Base-by-base conservation (phyloP, 2,888 invertebrate species). In the Thysanoteuthis rhombus region DNA sequence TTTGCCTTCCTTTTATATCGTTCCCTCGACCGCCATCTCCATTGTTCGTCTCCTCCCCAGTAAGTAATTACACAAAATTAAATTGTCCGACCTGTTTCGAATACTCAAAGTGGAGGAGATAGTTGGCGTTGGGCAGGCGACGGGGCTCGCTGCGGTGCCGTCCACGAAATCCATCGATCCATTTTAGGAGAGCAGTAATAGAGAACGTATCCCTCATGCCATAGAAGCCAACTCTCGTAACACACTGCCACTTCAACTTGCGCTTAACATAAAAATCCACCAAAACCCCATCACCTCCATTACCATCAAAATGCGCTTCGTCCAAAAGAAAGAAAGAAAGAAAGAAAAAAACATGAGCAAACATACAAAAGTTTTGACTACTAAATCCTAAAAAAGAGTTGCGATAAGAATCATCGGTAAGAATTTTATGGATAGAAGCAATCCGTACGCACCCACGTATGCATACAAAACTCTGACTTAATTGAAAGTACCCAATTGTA, bases 61-160 rank as follows among this genome's bases (percentile, higher is more conserved):
- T 75, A 75, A 75, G 75, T 75, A 75, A n/a, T 75, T 75, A 75
- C 75, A 75, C 75, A 75, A 75, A 75, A 75, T 75, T 75, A 75
- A 75, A 75, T 75, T 75, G 75, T 75, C 75, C 75, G 75, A 75
- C 75, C 75, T 75, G 75, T 75, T 75, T 75, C n/a, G 75, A 75
- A 75, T 75, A 75, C n/a, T 75, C 75, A 36, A 8, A 75, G 36
- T 5, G 75, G n/a, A 10, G 75, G n/a, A 6, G 75, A 16, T n/a
- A 75, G 16, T 2, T 75, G 3, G n/a, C 4, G n/a, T 16, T 10
- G n/a, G 75, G n/a, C n/a, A 75, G 12, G n/a, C 12, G 19, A n/a
- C 52, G 4, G 52, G 25, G 52, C 22, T 22, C 25, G 22, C 0
- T 1, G n/a, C 8, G 36, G n/a, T 75, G 36, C 75, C n/a, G 16